Base-by-base conservation (phyloP, 2,888 invertebrate genomes). In the Drosophila niveifrons region DNA sequence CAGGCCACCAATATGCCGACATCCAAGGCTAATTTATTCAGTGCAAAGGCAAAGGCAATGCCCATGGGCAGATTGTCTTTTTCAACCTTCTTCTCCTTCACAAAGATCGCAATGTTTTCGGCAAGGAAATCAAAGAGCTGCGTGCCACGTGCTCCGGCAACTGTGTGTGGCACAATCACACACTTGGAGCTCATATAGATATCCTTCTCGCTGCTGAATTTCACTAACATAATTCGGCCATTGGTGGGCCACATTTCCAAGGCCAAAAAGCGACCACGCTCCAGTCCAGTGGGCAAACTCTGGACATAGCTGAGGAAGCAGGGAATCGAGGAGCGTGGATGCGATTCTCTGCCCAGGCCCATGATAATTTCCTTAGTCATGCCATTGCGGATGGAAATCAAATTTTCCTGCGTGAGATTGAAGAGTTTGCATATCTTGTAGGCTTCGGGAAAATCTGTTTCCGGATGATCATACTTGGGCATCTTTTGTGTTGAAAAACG, bases 161-260 rank as follows among this genome's bases (percentile, higher is more conserved):
- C 95, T 78, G 95, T 95, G 86, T 97, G 96, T 23, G 99, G 97
- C 89, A 99, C 96, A 44, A 97, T 97, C 92, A 96, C 99, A 89
- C 98, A 98, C 93, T 98, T 98, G 72, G 98, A 97, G 91, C 97
- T 95, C 97, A 98, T 98, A 87, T 97, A 96, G 87, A 97, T 97
- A 82, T 96, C 95, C 64, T 94, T 95, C 61, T 95, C 95, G 57
- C 96, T 95, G 50, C 89, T 85, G 88, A 98, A 93, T 78, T 96
- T 95, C 89, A 99, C 97, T 66, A 98, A 94, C 76, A 99, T 94
- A 2, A 99, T 98, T 75, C 99, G 95, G 93, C 99, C 99, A 92
- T 99, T 99, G n/a, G 98, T 98, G 28, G 99, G 99, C 66, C 99
- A 99, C 91, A 99, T 94, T 93, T 99, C 99, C 85, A 99, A 93